Evolutionary conservation across 2,797 vertebrate species (phyloP), one percentile per base, ranked within the genome.

Genomic region (Lepus townsendii): DNA sequence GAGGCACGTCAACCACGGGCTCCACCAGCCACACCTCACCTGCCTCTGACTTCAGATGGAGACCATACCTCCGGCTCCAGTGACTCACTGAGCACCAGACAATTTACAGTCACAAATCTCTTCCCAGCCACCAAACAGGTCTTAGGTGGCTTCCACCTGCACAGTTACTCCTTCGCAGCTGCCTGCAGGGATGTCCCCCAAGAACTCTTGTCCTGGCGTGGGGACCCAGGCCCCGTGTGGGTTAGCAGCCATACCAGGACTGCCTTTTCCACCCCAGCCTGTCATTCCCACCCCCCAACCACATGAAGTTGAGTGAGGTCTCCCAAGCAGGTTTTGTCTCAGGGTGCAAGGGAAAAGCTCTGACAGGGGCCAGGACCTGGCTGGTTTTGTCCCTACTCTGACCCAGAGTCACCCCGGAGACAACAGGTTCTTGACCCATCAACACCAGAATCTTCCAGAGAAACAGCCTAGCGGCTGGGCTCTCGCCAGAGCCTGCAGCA

Each of bases 301-400:
- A 9, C 0, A 0, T 0, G 17, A 20, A 5, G 19, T 3, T 19
- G 24, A 63, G 20, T 32, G 17, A 60, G 71, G 7, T 10, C 35
- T 76, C 35, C 42, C 72, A 38, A 12, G 6, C 26, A 22, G 57
- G 3, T 1, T 7, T 38, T 17, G 7, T 9, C 27, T 16, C 11
- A 3, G 30, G 26, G 68, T 1, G 32, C 42, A 22, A 19, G 30
- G 3, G 32, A 52, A 32, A 54, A 30, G 19, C 1, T 0, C 52
- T 16, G 7, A 9, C 20, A n/a, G 1, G 1, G 57, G 27, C 47
- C 1, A n/a, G 5, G 38, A n/a, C 4, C 1, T 5, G 1, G 26
- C 30, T 27, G 19, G 20, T 35, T 62, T 65, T 32, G 11, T 12
- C 38, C 16, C 60, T 26, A 6, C 52, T n/a, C 24, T 19, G 50